Evolutionary conservation across 2,113 vertebrate species (phyloP).

Genomic region (Cricetomys ansorgei): DNA sequence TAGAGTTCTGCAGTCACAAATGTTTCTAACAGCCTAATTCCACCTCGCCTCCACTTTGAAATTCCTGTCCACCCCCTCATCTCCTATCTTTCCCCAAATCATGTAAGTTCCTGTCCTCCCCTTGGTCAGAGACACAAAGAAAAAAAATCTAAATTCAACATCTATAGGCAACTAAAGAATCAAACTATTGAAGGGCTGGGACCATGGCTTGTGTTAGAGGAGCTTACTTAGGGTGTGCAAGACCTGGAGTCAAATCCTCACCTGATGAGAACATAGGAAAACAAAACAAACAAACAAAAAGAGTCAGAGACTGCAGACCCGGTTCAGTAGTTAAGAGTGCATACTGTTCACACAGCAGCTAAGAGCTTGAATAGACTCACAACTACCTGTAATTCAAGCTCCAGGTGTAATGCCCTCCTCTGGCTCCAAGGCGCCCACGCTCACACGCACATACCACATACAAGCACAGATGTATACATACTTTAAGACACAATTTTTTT

Average conservation of each 20-base stretch:
- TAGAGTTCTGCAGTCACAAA: conserved; percentile 48
- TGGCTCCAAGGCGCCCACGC: background rate
- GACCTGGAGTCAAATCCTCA: background rate
- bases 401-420: background rate
- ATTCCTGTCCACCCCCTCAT: conserved; percentile 62
- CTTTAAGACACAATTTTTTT: background rate
- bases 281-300: background rate
- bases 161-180: background rate
- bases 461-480: background rate
- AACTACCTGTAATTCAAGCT: background rate
- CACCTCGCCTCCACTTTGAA: conserved; percentile 53
- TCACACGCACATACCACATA: background rate
- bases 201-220: background rate
- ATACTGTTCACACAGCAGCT: background rate
- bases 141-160: background rate
- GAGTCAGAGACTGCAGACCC: background rate
- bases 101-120: background rate
- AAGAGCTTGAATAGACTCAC: background rate
- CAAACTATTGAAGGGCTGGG: background rate
- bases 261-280: background rate
- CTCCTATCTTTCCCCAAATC: conserved; percentile 11
- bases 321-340: background rate
- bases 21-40: conserved; percentile 49
- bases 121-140: background rate
- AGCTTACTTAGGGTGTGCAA: background rate